phyloP scores from a whole-genome alignment of 2,113 vertebrate species.

The Tupaia chinensis region DNA sequence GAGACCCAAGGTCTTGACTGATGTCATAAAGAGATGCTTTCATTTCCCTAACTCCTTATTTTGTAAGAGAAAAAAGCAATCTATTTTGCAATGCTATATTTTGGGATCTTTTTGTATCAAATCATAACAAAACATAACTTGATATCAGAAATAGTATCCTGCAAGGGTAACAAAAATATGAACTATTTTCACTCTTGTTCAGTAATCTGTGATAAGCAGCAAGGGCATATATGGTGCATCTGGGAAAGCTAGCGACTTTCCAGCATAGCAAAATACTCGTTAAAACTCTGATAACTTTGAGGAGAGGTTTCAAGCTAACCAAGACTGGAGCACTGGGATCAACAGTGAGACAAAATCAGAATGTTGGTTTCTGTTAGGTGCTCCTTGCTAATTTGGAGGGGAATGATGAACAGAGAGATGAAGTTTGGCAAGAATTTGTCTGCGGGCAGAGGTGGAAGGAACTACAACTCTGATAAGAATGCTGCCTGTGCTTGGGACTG shows the following conservation, averaged over 20 bases:
- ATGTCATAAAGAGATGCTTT: not conserved
- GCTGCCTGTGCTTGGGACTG: not conserved
- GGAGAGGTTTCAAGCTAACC: not conserved
- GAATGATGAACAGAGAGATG: not conserved
- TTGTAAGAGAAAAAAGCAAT: not conserved
- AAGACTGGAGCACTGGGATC: not conserved
- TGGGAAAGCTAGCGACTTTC: not conserved
- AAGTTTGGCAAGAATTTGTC: not conserved
- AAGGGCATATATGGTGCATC: not conserved
- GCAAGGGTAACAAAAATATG: not conserved
- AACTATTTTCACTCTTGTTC: not conserved
- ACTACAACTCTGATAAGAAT: not conserved
- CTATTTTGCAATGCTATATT: not conserved
- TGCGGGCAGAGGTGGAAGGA: not conserved
- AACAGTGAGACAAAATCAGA: not conserved
- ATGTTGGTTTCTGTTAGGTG: not conserved
- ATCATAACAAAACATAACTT: not conserved
- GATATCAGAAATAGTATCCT: not conserved
- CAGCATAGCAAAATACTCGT: not conserved
- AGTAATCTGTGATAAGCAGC: not conserved
- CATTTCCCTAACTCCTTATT: not conserved
- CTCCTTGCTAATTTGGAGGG: not conserved
- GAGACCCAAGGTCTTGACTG: not conserved
- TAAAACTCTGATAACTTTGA: not conserved
- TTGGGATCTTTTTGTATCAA: slow-evolving; percentile 25